Evolutionary conservation across 2,113 vertebrate genomes (phyloP).

Genomic region (Corapipo altera): DNA sequence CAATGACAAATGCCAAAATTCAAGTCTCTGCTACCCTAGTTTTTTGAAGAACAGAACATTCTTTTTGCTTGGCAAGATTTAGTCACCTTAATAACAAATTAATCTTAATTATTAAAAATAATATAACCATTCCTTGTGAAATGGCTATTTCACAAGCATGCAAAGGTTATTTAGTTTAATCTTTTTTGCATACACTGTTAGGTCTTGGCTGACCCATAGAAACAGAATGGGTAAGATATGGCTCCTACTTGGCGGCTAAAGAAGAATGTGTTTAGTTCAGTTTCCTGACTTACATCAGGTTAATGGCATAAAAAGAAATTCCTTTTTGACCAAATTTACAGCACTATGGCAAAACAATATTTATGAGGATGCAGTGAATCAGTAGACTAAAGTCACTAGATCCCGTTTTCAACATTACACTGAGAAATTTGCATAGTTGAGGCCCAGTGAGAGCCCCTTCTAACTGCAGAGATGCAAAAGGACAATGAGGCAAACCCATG

Average conservation of each 20-base stretch:
- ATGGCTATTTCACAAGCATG: neutral
- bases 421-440: neutral
- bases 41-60: neutral
- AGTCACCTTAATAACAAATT: neutral
- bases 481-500: rapidly evolving
- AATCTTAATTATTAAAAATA: neutral
- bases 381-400: neutral
- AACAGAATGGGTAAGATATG: neutral
- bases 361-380: neutral
- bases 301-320: neutral
- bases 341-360: neutral
- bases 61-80: neutral
- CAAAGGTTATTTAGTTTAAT: neutral
- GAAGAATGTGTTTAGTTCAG: neutral
- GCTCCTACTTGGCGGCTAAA: neutral
- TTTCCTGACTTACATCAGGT: neutral
- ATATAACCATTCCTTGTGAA: neutral
- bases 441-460: neutral
- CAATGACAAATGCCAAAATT: neutral
- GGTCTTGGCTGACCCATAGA: neutral
- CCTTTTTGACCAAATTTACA: neutral
- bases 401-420: neutral
- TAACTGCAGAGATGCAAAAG: neutral
- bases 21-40: neutral
- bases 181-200: neutral